Conservation (phyloP, 2,888 invertebrate species). For the Coenonympha glycerion region DNA sequence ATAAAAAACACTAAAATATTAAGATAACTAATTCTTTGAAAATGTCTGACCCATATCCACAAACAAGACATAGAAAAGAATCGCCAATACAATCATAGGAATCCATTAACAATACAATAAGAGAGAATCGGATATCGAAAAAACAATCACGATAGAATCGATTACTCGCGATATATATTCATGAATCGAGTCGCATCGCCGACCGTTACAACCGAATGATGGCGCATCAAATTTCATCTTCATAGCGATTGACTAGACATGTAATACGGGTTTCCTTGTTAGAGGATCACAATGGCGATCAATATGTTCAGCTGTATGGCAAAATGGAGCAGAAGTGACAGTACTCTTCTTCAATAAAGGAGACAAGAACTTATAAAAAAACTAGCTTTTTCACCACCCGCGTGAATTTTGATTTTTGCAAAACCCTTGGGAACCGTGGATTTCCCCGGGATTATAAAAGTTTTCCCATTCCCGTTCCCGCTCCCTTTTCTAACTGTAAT, state of each 20-base stretch:
- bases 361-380: too few relatives aligned
- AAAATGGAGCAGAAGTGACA: too few relatives aligned
- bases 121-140: slow-evolving; percentile 28
- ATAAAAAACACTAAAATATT: too few relatives aligned
- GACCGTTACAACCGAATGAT: slow-evolving; percentile 21
- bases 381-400: too few relatives aligned
- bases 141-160: slow-evolving; percentile 33
- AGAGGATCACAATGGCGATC: not conserved
- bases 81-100: slow-evolving; percentile 7
- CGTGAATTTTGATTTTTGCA: too few relatives aligned
- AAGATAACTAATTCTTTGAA: too few relatives aligned
- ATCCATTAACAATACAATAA: slow-evolving; percentile 23
- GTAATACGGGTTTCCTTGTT: not conserved
- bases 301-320: not conserved
- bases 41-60: not conserved
- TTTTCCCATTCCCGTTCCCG: too few relatives aligned
- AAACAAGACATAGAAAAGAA: not conserved
- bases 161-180: slow-evolving; percentile 33
- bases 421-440: too few relatives aligned
- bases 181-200: slow-evolving; percentile 30
- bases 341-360: too few relatives aligned
- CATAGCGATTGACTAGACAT: slow-evolving; percentile 10
- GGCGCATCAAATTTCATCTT: slow-evolving; percentile 35
- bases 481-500: too few relatives aligned
- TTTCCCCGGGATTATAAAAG: too few relatives aligned